phyloP scores from a whole-genome alignment of 2,113 vertebrate species.

The Origma solitaria region DNA sequence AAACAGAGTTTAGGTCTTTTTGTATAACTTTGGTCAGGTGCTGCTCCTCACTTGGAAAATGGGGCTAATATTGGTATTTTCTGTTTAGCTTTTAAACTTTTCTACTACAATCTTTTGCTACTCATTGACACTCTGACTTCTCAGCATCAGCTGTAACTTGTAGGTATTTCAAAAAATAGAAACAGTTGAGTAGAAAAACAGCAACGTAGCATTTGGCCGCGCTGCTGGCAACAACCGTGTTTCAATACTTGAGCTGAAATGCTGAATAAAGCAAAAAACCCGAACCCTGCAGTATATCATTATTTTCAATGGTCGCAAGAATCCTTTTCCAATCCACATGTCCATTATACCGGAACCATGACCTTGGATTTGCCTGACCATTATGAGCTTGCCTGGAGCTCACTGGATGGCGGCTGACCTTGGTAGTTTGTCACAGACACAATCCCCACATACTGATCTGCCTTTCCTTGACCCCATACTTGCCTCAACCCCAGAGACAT shows the following conservation, averaged over 20 bases:
- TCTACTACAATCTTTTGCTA: neutral
- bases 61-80: neutral
- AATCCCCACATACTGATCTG: neutral
- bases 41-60: neutral
- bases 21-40: neutral
- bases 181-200: neutral
- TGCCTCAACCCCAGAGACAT: neutral
- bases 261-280: neutral
- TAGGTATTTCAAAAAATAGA: neutral
- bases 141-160: neutral
- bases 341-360: neutral
- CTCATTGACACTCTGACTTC: neutral
- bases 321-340: neutral
- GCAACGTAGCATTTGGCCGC: neutral
- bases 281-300: neutral
- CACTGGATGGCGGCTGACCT: neutral
- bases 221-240: neutral
- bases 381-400: neutral
- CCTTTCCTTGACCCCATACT: neutral
- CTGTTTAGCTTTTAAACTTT: neutral
- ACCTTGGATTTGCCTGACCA: neutral
- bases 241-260: neutral
- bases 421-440: neutral
- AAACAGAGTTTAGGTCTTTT: neutral
- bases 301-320: neutral